Evolutionary conservation across 2,113 vertebrate genomes (phyloP), one percentile per base, ranked within the genome.

Genomic region (Nematolebias whitei): DNA sequence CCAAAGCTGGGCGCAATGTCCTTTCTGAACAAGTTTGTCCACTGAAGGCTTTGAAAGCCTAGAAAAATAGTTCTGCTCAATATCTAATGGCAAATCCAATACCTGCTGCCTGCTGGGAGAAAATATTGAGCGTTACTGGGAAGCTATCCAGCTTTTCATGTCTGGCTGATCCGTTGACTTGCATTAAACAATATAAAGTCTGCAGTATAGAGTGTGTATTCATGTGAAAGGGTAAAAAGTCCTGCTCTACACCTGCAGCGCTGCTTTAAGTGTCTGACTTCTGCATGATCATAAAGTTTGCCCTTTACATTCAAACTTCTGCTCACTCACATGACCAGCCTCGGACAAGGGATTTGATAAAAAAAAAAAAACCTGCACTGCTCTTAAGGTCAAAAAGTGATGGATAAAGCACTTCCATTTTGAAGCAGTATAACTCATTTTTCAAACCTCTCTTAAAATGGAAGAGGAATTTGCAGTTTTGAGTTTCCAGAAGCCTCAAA

Each of bases 121-220:
- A 60, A 63, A 32, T 78, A 84, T 76, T 60, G 76, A 78, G 23
- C 11, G 71, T 69, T 59, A 23, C 68, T 62, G 24, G 35, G 47
- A 55, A 58, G 29, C 63, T 47, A 8, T 65, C 29, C 12, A 44
- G 22, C 44, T 57, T 51, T 71, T 55, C 71, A 38, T 76, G 19
- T 74, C 51, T 65, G 10, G 49, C 50, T 69, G 24, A 44, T 40
- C 14, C 18, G 43, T 26, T 35, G 54, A 64, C 40, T 39, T 4
- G 18, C 15, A 40, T 24, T 12, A 73, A 47, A 75, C 66, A 74
- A 67, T 64, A 10, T 50, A 52, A 19, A 63, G 40, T 38, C 45
- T 7, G 16, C 51, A 63, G 45, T 47, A 15, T 19, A 55, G 10
- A 3, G 12, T 55, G 23, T 55, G 19, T 18, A 62, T 74, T 66